A percentile compares a stretch with the other conserved stretches of the same genome.
phyloP scores from a whole-genome alignment of 2,888 invertebrate genomes.

The Ectobius pallidus region DNA sequence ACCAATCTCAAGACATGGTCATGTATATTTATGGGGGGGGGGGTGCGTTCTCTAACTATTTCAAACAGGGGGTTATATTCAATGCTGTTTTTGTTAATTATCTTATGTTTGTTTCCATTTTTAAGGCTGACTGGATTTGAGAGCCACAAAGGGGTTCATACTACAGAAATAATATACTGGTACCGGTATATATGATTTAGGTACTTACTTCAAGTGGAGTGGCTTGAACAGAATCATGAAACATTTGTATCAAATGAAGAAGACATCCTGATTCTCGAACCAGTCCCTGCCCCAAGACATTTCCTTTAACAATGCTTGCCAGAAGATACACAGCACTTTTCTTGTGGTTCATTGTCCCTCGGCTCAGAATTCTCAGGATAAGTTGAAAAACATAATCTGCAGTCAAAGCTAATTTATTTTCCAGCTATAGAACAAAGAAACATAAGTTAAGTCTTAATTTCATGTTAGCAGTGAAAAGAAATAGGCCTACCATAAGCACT shows the following conservation, averaged over 20 bases:
- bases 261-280: conserved; percentile 33
- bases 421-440: neutral
- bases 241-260: conserved; percentile 11
- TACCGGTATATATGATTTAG: neutral
- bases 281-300: conserved; percentile 22
- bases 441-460: neutral
- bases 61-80: too few species aligned
- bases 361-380: neutral
- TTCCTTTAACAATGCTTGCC: conserved; percentile 16
- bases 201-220: conserved; percentile 2
- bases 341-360: neutral
- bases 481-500: too few species aligned
- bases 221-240: conserved; percentile 6
- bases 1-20: too few species aligned
- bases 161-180: too few species aligned
- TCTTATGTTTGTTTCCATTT: too few species aligned
- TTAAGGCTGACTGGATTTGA: too few species aligned
- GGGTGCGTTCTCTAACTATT: too few species aligned
- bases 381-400: neutral
- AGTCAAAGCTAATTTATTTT: neutral
- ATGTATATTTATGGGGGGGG: too few species aligned
- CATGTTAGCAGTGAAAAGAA: too few species aligned
- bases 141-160: too few species aligned
- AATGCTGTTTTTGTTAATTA: too few species aligned
- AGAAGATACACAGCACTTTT: conserved; percentile 13